Evolutionary conservation across 2,888 invertebrate species (phyloP).

Genomic region (Luperina testacea): DNA sequence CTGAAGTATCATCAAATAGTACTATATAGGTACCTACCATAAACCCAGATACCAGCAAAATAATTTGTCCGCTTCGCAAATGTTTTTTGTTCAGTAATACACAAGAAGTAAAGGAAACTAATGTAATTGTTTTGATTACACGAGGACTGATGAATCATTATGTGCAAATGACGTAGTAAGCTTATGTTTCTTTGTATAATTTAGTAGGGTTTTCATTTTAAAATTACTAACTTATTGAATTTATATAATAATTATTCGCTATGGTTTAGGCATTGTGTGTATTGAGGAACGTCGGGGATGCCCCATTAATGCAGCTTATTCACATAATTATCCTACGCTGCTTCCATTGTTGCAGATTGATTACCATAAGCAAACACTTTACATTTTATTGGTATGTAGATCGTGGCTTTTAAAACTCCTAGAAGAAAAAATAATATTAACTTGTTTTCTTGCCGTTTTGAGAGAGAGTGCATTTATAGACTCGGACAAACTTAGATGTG

Average conservation of each 20-base stretch:
- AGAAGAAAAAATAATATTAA: too few species aligned
- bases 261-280: neutral
- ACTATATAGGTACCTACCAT: neutral
- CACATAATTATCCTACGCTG: neutral
- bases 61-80: neutral
- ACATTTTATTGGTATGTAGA: neutral
- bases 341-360: neutral
- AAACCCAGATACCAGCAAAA: neutral
- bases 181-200: slow-evolving; percentile 18
- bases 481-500: neutral
- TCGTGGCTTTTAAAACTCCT: neutral
- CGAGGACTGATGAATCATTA: neutral
- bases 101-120: neutral
- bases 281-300: slow-evolving; percentile 36
- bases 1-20: neutral
- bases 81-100: neutral
- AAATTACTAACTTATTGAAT: slow-evolving; percentile 11
- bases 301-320: slow-evolving; percentile 27
- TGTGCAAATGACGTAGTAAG: neutral
- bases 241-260: neutral
- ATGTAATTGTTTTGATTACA: neutral
- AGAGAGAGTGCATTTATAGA: neutral
- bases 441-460: neutral
- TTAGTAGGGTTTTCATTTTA: slow-evolving; percentile 44
- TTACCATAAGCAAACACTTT: neutral